These are phyloP conservation scores for Chymomyza procnemis DNA, from an alignment of 2,888 invertebrate species.

Conservation along the genomic window DNA sequence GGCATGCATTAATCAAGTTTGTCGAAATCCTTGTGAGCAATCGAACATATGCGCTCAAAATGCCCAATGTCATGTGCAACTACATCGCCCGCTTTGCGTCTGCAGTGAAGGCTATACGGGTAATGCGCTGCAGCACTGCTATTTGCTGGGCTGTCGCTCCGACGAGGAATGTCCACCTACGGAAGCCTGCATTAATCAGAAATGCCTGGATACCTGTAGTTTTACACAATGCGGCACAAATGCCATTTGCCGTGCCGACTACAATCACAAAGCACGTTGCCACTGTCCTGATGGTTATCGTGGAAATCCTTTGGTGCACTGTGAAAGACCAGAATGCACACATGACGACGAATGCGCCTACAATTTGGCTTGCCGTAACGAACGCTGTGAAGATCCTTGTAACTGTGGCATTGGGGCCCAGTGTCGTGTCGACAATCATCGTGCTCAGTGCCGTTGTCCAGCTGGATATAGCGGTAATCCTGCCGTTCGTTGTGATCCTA, in stretches of 20 bases:
- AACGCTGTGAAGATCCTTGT: slow-evolving; percentile 90
- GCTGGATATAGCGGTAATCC: slow-evolving; percentile 90
- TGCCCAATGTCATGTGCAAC: slow-evolving; percentile 87
- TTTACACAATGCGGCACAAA: slow-evolving; percentile 89
- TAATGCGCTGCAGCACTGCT: slow-evolving; percentile 88
- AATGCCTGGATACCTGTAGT: slow-evolving; percentile 88
- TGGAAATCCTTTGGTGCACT: slow-evolving; percentile 89
- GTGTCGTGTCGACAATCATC: slow-evolving; percentile 88
- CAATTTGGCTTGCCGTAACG: slow-evolving; percentile 87
- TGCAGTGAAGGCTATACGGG: slow-evolving; percentile 90
- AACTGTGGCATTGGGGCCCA: slow-evolving; percentile 88
- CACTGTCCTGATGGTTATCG: slow-evolving; percentile 86
- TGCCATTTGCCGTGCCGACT: slow-evolving; percentile 87
- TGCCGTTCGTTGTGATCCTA: slow-evolving; percentile 82
- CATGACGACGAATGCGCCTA: slow-evolving; percentile 87
- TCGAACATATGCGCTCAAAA: slow-evolving; percentile 86
- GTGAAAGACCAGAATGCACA: slow-evolving; percentile 88
- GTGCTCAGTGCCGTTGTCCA: slow-evolving; percentile 88
- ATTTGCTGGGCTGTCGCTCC: slow-evolving; percentile 89
- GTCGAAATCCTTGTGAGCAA: slow-evolving; percentile 86
- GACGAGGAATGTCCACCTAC: slow-evolving; percentile 90
- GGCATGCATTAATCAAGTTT: slow-evolving; percentile 87
- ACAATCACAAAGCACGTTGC: slow-evolving; percentile 88
- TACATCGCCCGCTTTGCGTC: slow-evolving; percentile 89
- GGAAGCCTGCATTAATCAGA: slow-evolving; percentile 89